Evolutionary conservation across 2,797 vertebrate species (phyloP), one percentile per base, ranked within the genome.

Genomic region (Siniperca scherzeri): DNA sequence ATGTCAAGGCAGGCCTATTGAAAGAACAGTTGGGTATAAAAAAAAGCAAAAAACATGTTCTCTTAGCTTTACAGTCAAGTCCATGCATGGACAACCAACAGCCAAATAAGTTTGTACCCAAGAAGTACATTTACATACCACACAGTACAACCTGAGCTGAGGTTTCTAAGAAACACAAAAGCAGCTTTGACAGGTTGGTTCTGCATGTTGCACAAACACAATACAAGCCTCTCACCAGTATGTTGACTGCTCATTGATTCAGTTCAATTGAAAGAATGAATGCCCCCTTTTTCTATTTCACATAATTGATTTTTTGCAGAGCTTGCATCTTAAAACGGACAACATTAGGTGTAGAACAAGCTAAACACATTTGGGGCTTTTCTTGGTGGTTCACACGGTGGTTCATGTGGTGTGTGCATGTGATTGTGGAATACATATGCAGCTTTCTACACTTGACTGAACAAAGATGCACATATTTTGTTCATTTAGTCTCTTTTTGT

Each of bases 151-250:
- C 59, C 50, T 64, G 72, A 65, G 64, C 53, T 8, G 50, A 75
- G n/a, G 12, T 79, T 81, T 83, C 27, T n/a, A 22, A 60, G 59
- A 79, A 81, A 75, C 82, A 87, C 71, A 86, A 86, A 84, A 50
- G 70, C 74, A 77, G 55, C 57, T 48, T 55, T 65, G 71, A 67
- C 84, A 80, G 76, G 66, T 82, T 64, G 68, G 74, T 88, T 89
- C 84, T 88, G 75, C 68, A 50, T 78, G 76, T 71, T 78, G 75
- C 74, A 81, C 81, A 88, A 85, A 72, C 78, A 81, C 77, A 84
- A 76, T 85, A 68, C 25, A 44, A 82, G 25, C 44, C 48, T 68
- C 44, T 83, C 70, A 56, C 61, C 38, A 6, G 8, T 5, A n/a
- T 25, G 52, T 81, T 64, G 38, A 82, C 78, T 78, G 77, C 61